A percentile compares a stretch with the other conserved stretches of the same genome.
These are phyloP conservation scores for Augochlora pura DNA, from an alignment of 1,140 invertebrate species.

Conservation along the genomic window DNA sequence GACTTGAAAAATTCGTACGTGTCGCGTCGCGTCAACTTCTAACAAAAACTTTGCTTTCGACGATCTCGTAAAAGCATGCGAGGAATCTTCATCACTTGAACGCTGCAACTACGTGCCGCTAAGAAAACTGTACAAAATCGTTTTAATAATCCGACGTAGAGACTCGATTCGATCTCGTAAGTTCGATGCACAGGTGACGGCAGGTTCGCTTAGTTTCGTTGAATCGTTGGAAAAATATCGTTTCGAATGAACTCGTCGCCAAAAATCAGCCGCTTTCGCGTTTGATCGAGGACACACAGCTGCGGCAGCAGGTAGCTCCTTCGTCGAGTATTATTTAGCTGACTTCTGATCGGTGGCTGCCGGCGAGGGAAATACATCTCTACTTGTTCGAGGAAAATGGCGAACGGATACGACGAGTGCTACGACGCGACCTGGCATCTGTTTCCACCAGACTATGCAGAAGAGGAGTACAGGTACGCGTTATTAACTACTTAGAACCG, in stretches of 20 bases:
- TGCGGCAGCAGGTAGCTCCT: neutral
- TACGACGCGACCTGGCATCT: constrained; percentile 86
- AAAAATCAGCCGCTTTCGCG: constrained; percentile 43
- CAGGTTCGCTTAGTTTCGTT: neutral
- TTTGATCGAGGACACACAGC: neutral
- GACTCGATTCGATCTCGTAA: too few relatives aligned
- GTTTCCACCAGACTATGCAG: constrained; percentile 86
- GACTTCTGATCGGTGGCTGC: neutral
- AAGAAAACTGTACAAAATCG: too few relatives aligned
- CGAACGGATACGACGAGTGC: constrained; percentile 80
- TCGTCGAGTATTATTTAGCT: neutral
- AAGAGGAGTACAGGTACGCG: constrained; percentile 81
- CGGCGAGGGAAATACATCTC: neutral
- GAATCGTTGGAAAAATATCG: neutral
- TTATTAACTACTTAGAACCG: too few relatives aligned
- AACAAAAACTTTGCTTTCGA: too few relatives aligned
- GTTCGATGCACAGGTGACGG: neutral
- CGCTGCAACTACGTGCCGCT: too few relatives aligned
- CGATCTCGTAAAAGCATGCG: too few relatives aligned
- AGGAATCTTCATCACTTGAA: too few relatives aligned
- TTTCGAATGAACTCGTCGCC: constrained; percentile 45
- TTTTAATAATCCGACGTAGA: too few relatives aligned
- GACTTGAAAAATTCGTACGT: neutral
- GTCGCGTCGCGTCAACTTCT: neutral
- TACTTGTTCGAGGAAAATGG: constrained; percentile 60